Evolutionary conservation across 2,888 invertebrate genomes (phyloP).

Genomic region (Habroteleia sp.): DNA sequence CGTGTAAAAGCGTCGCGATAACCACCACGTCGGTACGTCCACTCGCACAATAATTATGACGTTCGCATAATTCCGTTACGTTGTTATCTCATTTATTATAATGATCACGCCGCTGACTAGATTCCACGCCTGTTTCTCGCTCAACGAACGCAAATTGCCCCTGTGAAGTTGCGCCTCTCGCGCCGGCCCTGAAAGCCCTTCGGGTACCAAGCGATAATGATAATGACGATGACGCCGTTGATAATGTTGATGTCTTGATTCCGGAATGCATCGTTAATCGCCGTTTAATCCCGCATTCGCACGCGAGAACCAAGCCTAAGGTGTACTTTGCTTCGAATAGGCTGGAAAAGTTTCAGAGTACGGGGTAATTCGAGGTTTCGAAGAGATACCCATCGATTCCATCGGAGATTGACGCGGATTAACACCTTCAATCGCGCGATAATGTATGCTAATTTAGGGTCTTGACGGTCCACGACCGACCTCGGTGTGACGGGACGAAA

Average conservation of each 20-base stretch:
- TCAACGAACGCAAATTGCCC: constrained; percentile 74
- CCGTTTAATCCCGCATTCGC: constrained; percentile 66
- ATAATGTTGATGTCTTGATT: constrained; percentile 75
- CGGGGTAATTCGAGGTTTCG: constrained; percentile 47
- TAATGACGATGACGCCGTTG: constrained; percentile 53
- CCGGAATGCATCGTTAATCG: constrained; percentile 74
- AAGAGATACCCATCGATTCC: not conserved
- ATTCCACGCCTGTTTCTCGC: constrained; percentile 74
- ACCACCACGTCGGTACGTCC: constrained; percentile 17
- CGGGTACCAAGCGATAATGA: constrained; percentile 39
- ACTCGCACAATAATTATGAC: constrained; percentile 72
- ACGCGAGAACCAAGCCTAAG: constrained; percentile 61
- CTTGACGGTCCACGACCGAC: not conserved
- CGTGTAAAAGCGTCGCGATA: constrained; percentile 34
- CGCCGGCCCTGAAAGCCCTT: constrained; percentile 29
- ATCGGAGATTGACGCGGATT: constrained; percentile 56
- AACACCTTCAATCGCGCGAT: constrained; percentile 55
- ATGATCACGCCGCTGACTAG: constrained; percentile 71
- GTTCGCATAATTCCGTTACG: constrained; percentile 72
- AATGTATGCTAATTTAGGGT: constrained; percentile 52
- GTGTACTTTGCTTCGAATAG: constrained; percentile 5
- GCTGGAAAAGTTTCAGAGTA: not conserved
- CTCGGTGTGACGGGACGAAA: constrained; percentile 7
- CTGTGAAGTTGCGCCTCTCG: constrained; percentile 34
- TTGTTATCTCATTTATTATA: constrained; percentile 76